A percentile compares a stretch with the other conserved stretches of the same genome.
Evolutionary conservation across 2,113 vertebrate genomes (phyloP).

Genomic region (Emberiza fucata): DNA sequence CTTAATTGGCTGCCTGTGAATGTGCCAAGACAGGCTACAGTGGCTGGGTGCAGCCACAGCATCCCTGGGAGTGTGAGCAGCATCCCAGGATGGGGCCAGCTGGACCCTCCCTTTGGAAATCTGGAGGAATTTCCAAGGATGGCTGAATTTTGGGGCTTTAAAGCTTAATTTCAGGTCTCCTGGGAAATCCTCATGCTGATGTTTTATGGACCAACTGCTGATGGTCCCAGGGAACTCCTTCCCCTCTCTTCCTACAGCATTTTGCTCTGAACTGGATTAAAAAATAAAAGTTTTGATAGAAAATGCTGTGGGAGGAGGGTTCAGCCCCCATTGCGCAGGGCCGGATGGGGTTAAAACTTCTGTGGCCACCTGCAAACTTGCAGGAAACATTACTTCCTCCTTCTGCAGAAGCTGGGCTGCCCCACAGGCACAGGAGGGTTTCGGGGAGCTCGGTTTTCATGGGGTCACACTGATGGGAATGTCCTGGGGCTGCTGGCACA

Average conservation of each 20-base stretch:
- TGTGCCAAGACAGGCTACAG: neutral
- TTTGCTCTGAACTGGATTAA: neutral
- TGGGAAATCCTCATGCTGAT: neutral
- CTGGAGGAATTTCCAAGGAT: neutral
- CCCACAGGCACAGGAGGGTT: neutral
- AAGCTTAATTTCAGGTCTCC: neutral
- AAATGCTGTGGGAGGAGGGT: fast-evolving
- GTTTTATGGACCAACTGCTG: neutral
- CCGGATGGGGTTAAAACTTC: neutral
- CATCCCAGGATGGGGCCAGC: neutral
- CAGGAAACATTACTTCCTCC: constrained; percentile 25
- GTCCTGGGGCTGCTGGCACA: neutral
- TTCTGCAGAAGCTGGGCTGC: neutral
- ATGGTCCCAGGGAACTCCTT: neutral
- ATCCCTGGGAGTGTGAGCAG: neutral
- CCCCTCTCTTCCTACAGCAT: fast-evolving
- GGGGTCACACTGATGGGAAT: fast-evolving
- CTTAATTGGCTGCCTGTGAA: neutral
- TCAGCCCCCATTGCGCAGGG: neutral
- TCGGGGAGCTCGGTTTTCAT: neutral
- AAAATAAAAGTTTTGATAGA: neutral
- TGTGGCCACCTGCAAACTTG: neutral
- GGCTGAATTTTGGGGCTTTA: neutral
- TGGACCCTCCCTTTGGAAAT: neutral
- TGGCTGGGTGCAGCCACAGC: fast-evolving